Conservation (phyloP, 2,888 invertebrate genomes). For the Bhutanitis thaidina region DNA sequence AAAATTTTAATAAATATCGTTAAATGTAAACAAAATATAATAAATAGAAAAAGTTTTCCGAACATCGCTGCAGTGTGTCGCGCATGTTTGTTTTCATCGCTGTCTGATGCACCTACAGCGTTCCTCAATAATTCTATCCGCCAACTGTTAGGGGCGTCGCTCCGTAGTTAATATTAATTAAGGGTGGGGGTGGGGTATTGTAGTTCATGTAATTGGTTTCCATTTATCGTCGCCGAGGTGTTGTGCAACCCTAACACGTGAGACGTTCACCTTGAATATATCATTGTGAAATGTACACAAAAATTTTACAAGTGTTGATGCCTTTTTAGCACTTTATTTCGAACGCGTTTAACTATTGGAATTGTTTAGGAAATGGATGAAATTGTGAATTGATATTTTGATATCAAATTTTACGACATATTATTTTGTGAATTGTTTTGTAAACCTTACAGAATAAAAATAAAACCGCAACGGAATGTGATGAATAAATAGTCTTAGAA, state of each 20-base stretch:
- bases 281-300: slow-evolving; percentile 13
- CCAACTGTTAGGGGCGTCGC: slow-evolving; percentile 58
- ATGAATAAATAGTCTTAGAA: too few species aligned
- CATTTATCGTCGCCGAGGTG: slow-evolving; percentile 35
- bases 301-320: not conserved
- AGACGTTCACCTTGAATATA: slow-evolving; percentile 24
- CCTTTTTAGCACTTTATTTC: too few species aligned
- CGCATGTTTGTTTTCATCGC: slow-evolving; percentile 60
- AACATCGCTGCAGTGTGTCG: slow-evolving; percentile 35
- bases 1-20: too few species aligned
- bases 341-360: too few species aligned
- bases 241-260: slow-evolving; percentile 27
- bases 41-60: not conserved
- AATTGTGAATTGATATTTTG: too few species aligned
- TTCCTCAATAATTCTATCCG: slow-evolving; percentile 53
- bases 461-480: too few species aligned
- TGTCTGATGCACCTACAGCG: slow-evolving; percentile 58
- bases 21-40: too few species aligned
- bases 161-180: slow-evolving; percentile 62
- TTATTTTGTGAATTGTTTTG: too few species aligned
- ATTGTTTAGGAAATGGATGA: too few species aligned
- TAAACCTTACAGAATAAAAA: too few species aligned
- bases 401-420: too few species aligned
- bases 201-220: slow-evolving; percentile 46
- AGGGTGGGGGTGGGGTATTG: slow-evolving; percentile 42